Evolutionary conservation across 1,140 invertebrate species (phyloP), one percentile per base, ranked within the genome.

Genomic region (Hirudo medicinalis): DNA sequence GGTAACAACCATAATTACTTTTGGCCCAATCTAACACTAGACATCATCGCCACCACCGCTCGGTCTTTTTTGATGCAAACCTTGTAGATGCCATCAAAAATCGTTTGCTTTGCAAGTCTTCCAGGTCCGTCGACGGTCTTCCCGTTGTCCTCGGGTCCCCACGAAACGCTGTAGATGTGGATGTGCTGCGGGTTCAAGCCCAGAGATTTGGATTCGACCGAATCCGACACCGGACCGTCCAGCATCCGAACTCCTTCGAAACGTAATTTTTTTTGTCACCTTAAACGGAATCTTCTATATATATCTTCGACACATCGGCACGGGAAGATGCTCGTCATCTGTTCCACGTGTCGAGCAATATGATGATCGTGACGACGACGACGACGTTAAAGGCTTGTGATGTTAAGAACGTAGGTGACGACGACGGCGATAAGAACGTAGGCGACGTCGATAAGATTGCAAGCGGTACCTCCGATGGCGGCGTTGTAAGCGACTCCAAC

Each of bases 151-250:
- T 78, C 78, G 11, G 80, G 80, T 20, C 93, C 94, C 94, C 94
- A 97, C 0, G 92, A 94, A 0, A 92, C 92, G 76, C 90, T 93
- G 81, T 95, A 97, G 74, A 97, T 92, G 79, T 96, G 91, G 72
- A 97, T 92, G 81, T 96, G 91, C 75, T 93, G 87, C 5, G 91
- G 90, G 83, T 94, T 94, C 71, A 94, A 86, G 67, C 91, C 90
- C 54, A 97, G 82, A 1, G 93, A 92, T 78, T 89, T 86, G 0
- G 93, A 92, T 85, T 97, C 94, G 0, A 96, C 91, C 15, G 91
- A 91, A 83, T 97, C 94, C 77, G 93, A 95, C n/a, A 97, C 91
- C 25, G 91, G 88, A 13, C 93, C 94, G 80, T 97, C 95, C 75
- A 99, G 80, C 94, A 99, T 97, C 49, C 95, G 86, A 0, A 99